phyloP scores from a whole-genome alignment of 2,113 vertebrate species.

The Lagopus muta region DNA sequence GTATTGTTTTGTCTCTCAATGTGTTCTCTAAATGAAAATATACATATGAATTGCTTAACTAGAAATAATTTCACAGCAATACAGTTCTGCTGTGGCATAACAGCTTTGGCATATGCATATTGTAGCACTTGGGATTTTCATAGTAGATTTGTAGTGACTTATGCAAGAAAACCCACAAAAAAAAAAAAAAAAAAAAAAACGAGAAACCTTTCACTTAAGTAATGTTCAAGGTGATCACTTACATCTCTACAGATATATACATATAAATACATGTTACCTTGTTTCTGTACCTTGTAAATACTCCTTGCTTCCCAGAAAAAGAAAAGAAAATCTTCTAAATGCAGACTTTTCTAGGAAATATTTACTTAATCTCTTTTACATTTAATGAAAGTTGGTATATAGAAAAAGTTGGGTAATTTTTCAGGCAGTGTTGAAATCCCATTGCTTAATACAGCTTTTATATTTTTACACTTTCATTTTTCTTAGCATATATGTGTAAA shows the following conservation, averaged over 20 bases:
- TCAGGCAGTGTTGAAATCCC: not conserved
- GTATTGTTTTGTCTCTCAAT: not conserved
- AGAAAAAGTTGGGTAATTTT: not conserved
- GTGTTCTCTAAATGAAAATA: not conserved
- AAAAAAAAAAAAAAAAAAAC: not conserved
- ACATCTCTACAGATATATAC: not conserved
- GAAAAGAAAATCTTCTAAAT: not conserved
- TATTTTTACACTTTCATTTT: slow-evolving; percentile 24
- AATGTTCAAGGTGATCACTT: not conserved
- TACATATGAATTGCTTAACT: not conserved
- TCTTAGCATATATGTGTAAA: not conserved
- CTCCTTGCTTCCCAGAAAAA: not conserved
- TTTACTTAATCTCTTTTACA: not conserved
- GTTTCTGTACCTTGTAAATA: not conserved
- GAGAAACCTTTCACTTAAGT: not conserved
- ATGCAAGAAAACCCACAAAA: not conserved
- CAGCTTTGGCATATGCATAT: not conserved
- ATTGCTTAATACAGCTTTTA: not conserved
- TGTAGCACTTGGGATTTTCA: not conserved
- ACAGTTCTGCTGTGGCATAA: not conserved
- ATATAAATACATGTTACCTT: too few species aligned
- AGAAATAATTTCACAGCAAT: not conserved
- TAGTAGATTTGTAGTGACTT: not conserved
- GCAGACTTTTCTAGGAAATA: not conserved
- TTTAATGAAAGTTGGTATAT: not conserved